Percentiles rank a stretch among this genome's conserved stretches.
phyloP scores from a whole-genome alignment of 2,113 vertebrate genomes.

The Apodemus sylvaticus region DNA sequence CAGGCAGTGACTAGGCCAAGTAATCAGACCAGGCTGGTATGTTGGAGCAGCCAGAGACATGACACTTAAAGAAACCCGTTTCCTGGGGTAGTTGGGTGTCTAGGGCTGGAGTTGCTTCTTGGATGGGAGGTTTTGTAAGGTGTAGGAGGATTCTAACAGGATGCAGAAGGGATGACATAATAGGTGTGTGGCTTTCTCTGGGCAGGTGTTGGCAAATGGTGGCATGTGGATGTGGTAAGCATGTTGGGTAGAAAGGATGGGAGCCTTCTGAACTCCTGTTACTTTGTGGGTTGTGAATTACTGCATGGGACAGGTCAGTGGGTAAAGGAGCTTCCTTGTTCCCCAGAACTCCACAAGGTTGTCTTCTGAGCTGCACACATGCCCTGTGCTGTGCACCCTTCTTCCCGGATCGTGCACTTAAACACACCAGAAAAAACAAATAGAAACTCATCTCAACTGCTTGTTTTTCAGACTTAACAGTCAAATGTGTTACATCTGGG shows the following conservation, averaged over 20 bases:
- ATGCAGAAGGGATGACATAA: neutral
- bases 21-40: neutral
- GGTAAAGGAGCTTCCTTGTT: neutral
- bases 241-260: rapidly evolving
- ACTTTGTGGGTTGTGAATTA: neutral
- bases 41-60: neutral
- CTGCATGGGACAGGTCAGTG: too few species aligned
- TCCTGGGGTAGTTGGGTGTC: neutral
- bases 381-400: neutral
- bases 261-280: neutral
- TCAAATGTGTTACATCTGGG: rapidly evolving
- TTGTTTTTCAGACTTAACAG: neutral
- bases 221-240: rapidly evolving
- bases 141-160: neutral
- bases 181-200: neutral
- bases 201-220: too few species aligned
- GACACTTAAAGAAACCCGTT: too few species aligned
- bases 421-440: neutral
- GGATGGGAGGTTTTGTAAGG: neutral
- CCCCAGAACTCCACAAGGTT: neutral
- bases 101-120: neutral
- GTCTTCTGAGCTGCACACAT: neutral
- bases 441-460: rapidly evolving
- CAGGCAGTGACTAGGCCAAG: neutral
- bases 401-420: neutral